Conservation (phyloP, 1,140 invertebrate species). For the Tetramorium simillimum region DNA sequence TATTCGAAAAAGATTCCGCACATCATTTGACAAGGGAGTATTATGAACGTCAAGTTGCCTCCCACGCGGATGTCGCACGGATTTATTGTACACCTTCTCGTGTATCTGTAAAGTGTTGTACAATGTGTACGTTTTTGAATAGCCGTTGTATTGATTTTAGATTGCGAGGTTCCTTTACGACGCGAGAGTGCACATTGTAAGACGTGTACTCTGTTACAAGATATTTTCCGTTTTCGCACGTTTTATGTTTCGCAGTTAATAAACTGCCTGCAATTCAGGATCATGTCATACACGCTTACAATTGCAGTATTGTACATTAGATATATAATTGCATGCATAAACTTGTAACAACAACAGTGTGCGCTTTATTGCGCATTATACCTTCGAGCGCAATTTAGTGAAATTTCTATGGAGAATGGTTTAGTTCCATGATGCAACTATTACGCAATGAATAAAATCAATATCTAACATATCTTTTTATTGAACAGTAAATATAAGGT, state of each 20-base stretch:
- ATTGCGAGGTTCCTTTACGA: neutral
- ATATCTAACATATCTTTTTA: constrained; percentile 10
- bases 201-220: neutral
- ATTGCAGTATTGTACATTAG: constrained; percentile 20
- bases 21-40: constrained; percentile 63
- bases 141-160: constrained; percentile 2
- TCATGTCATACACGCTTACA: constrained; percentile 59
- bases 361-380: constrained; percentile 24
- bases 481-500: neutral
- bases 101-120: constrained; percentile 27
- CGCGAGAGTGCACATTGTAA: neutral
- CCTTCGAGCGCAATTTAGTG: constrained; percentile 31
- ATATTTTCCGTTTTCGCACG: constrained; percentile 64
- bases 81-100: constrained; percentile 11
- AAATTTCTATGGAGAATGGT: constrained; percentile 16
- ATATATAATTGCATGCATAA: constrained; percentile 66
- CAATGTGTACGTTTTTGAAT: constrained; percentile 30
- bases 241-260: constrained; percentile 53
- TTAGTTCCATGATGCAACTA: neutral
- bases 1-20: constrained; percentile 13
- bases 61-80: constrained; percentile 2
- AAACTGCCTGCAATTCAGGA: constrained; percentile 17
- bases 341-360: constrained; percentile 45
- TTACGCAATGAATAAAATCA: neutral
- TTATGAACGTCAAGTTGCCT: constrained; percentile 14